Base-by-base conservation (phyloP, 2,888 invertebrate genomes). In the Syritta pipiens region DNA sequence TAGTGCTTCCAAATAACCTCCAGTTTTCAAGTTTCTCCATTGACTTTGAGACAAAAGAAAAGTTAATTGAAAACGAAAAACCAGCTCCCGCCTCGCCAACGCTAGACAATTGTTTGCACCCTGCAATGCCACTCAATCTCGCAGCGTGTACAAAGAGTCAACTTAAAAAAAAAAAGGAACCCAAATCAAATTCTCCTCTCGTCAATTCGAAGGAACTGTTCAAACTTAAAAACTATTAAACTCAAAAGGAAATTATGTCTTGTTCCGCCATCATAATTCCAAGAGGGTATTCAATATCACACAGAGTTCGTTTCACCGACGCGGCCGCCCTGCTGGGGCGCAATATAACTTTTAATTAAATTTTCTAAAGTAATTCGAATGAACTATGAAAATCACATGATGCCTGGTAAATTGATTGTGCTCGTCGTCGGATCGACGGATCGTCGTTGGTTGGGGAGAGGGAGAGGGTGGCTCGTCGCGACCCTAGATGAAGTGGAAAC, bases 261-360 rank as follows among this genome's bases (percentile, higher is more conserved):
- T 48, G 5, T 35, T 63, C 9, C n/a, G 19, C 14, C 49, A 44
- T 62, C 28, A 51, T 71, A 55, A 67, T 42, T 53, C 44, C 12
- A 67, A 67, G 53, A 10, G 59, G 24, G 44, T 55, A 62, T 69
- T 62, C 32, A 75, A 49, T 62, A 44, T 28, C 14, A 55, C 22
- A 28, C 51, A 12, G 30, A 4, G 2, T 10, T 37, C 12, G 32
- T n/a, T n/a, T n/a, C n/a, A 14, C 17, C 9, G 4, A 19, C 42
- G 24, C 62, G 7, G 30, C 4, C 24, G 12, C 30, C 10, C 26
- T 12, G 35, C 14, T 40, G 72, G 17, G 28, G 10, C 6, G 22
- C n/a, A 42, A 67, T 42, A 48, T 22, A 72, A 72, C 40, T 79
- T 74, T 74, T 67, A 67, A 79, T 79, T 72, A 62, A 68, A 49